These are phyloP conservation scores for silkworm (Bombyx mori) DNA, from an alignment of 1,140 invertebrate genomes.

Conservation along the genomic window ASM3026992v2 NC_085127.1:9364501-9365000, in stretches of 20 bases:
- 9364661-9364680: constrained; percentile 33
- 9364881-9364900: constrained; percentile 52
- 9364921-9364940: constrained; percentile 71
- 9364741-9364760: background rate
- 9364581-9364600: constrained; percentile 18
- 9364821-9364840: too few relatives aligned
- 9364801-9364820: too few relatives aligned
- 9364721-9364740: background rate
- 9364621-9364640: constrained; percentile 37
- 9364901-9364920: constrained; percentile 42
- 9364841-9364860: background rate
- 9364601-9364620: constrained; percentile 38
- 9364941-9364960: constrained; percentile 92
- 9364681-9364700: background rate
- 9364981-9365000: constrained; percentile 88
- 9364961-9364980: constrained; percentile 89
- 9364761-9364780: too few relatives aligned
- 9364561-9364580: constrained; percentile 23
- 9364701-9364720: background rate
- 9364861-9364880: constrained; percentile 23
- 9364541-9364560: constrained; percentile 18
- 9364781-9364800: too few relatives aligned
- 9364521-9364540: constrained; percentile 37
- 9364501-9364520: constrained; percentile 56
- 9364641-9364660: constrained; percentile 19